Percentiles rank a stretch among this genome's conserved stretches.
Evolutionary conservation across 1,140 invertebrate genomes (phyloP).

Genomic region (Drosophila asahinai): DNA sequence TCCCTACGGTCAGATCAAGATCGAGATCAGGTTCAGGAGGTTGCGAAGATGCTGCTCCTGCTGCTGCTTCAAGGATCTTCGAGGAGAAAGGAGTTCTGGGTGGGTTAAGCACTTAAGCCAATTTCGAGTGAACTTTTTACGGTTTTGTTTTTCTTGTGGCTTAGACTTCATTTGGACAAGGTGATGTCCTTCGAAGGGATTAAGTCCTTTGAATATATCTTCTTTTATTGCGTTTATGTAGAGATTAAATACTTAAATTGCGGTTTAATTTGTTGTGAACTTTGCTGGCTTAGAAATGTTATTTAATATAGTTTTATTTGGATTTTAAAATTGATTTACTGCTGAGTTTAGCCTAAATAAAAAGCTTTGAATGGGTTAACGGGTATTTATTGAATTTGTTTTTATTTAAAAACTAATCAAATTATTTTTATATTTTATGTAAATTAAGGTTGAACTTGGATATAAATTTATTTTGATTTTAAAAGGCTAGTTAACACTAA

Average conservation of each 20-base stretch:
- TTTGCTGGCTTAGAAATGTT: background rate
- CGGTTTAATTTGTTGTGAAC: background rate
- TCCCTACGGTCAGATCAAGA: constrained; percentile 57
- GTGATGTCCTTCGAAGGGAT: background rate
- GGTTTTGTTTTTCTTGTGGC: constrained; percentile 53
- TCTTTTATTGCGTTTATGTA: background rate
- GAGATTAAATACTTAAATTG: background rate
- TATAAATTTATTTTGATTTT: too few species aligned
- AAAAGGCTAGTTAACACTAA: too few species aligned
- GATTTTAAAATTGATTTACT: background rate
- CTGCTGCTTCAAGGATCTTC: background rate
- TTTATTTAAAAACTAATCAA: too few species aligned
- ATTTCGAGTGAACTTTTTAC: constrained; percentile 46
- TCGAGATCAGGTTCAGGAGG: constrained; percentile 37
- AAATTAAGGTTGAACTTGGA: too few species aligned
- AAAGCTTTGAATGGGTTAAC: background rate
- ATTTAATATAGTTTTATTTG: background rate
- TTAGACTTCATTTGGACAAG: constrained; percentile 18
- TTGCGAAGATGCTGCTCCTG: constrained; percentile 37
- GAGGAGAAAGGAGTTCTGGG: constrained; percentile 9
- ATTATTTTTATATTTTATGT: too few species aligned
- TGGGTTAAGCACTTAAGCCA: constrained; percentile 63
- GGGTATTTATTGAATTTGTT: too few species aligned
- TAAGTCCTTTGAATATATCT: background rate
- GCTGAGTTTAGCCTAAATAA: background rate